Conservation (phyloP, 2,113 vertebrate species). For the Nibea coibor region DNA sequence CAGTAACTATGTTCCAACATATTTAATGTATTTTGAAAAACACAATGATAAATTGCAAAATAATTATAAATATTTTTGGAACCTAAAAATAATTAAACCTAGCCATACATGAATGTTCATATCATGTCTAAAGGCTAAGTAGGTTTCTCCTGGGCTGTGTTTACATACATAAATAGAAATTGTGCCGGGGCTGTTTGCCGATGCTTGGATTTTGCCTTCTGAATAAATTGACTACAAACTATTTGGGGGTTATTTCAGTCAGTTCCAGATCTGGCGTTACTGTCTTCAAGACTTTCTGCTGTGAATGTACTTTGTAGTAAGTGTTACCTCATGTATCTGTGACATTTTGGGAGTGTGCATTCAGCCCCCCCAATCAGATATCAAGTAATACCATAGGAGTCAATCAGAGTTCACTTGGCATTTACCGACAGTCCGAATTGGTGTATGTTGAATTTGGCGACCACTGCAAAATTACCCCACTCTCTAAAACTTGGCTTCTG, state of each 20-base stretch:
- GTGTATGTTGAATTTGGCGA: constrained; percentile 20
- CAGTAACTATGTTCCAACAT: too few species aligned
- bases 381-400: constrained; percentile 2
- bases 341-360: background rate
- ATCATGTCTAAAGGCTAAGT: background rate
- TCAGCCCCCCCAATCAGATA: constrained; percentile 5
- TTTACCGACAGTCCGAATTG: constrained; percentile 9
- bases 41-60: background rate
- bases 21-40: too few species aligned
- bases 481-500: constrained; percentile 19
- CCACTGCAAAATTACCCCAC: constrained; percentile 15
- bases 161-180: background rate
- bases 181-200: background rate
- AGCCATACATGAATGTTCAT: background rate
- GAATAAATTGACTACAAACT: too few species aligned
- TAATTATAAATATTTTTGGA: background rate
- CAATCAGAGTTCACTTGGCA: constrained; percentile 8
- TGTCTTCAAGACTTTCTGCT: background rate
- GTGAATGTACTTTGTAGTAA: background rate
- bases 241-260: background rate
- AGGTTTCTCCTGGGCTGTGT: too few species aligned
- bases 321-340: background rate
- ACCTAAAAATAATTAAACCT: background rate
- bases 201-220: too few species aligned
- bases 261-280: too few species aligned